These are phyloP conservation scores for Helleia helle DNA, from an alignment of 2,888 invertebrate species.

Conservation along the genomic window DNA sequence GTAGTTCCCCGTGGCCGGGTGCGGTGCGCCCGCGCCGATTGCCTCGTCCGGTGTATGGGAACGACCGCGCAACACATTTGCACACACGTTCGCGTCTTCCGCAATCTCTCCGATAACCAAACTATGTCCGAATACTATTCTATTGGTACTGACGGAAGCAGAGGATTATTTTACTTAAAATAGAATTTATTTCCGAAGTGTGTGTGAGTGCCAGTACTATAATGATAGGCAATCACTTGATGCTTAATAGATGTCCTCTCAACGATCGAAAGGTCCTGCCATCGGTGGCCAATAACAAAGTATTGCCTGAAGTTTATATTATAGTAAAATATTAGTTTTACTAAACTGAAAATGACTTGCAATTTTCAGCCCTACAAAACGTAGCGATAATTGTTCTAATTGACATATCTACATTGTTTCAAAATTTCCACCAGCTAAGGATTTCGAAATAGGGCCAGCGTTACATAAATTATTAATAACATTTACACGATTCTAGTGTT, in stretches of 20 bases:
- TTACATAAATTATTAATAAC: too few species aligned
- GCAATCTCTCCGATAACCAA: conserved; percentile 36
- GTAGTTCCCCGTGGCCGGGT: conserved; percentile 47
- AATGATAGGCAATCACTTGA: too few species aligned
- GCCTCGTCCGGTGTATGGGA: conserved; percentile 58
- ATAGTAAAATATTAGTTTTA: too few species aligned
- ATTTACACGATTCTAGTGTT: too few species aligned
- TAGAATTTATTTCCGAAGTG: not conserved
- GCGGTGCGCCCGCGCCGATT: conserved; percentile 53
- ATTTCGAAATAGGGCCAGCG: not conserved
- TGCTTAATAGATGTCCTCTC: too few species aligned
- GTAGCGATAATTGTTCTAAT: not conserved
- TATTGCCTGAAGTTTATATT: too few species aligned
- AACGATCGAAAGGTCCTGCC: too few species aligned
- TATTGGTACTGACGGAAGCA: too few species aligned
- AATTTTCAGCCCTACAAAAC: not conserved
- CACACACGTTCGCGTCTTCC: conserved; percentile 37
- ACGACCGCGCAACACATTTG: conserved; percentile 31
- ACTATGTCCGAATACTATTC: not conserved
- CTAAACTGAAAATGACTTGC: too few species aligned
- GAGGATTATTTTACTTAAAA: too few species aligned
- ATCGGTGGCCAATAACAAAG: too few species aligned
- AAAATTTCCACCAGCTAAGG: not conserved
- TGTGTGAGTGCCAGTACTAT: not conserved
- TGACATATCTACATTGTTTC: not conserved